Evolutionary conservation across 2,888 invertebrate species (phyloP).

Genomic region (Drosophila nr. perissopoda): DNA sequence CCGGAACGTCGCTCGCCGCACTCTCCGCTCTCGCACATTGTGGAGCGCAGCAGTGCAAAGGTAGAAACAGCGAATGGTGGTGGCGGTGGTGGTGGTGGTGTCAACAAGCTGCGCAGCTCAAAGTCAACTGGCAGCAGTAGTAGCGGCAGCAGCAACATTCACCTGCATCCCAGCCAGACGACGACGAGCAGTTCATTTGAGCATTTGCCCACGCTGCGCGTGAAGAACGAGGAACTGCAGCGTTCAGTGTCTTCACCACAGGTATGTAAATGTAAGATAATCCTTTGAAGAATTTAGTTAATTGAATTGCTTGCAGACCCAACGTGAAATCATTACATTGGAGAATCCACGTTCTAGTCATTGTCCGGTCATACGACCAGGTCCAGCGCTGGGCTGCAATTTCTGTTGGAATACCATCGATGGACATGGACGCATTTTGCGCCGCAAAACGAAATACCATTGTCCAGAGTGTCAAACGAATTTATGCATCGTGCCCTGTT

Average conservation of each 20-base stretch:
- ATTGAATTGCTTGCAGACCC: conserved; percentile 80
- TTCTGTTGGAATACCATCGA: conserved; percentile 97
- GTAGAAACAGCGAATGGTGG: conserved; percentile 60
- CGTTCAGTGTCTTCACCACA: conserved; percentile 88
- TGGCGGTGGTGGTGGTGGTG: conserved; percentile 52
- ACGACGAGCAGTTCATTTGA: conserved; percentile 83
- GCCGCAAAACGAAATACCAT: conserved; percentile 95
- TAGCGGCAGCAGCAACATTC: conserved; percentile 49
- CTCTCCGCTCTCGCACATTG: conserved; percentile 49
- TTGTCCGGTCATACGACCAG: conserved; percentile 92
- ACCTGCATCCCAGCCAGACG: conserved; percentile 63
- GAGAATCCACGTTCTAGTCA: conserved; percentile 89
- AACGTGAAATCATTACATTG: conserved; percentile 84
- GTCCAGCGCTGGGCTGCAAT: conserved; percentile 94
- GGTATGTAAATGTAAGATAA: conserved; percentile 80
- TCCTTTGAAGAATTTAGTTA: neutral
- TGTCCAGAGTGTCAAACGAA: conserved; percentile 96
- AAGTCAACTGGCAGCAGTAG: conserved; percentile 76
- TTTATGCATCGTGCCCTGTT: conserved; percentile 95
- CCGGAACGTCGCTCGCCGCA: conserved; percentile 72
- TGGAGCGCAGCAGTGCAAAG: conserved; percentile 46
- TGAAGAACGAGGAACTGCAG: conserved; percentile 87
- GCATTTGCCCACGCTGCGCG: conserved; percentile 85
- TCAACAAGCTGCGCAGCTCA: conserved; percentile 73
- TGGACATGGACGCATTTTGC: conserved; percentile 91